These are phyloP conservation scores for Andrena trimmerana DNA, from an alignment of 2,888 invertebrate species.

Conservation along the genomic window DNA sequence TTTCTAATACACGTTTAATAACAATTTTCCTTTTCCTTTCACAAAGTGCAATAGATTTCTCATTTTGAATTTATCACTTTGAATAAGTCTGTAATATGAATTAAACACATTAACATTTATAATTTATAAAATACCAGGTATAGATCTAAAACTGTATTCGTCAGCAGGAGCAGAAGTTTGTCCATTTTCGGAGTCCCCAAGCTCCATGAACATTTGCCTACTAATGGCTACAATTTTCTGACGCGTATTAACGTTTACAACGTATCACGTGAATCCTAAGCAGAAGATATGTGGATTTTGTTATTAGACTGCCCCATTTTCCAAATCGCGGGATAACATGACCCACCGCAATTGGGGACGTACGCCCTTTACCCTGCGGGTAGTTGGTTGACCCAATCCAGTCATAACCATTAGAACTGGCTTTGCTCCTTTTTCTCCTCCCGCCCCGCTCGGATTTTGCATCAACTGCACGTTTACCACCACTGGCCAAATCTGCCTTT, in stretches of 20 bases:
- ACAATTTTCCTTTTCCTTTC: too few species aligned
- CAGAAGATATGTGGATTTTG: slow-evolving; percentile 3
- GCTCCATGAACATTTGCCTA: too few species aligned
- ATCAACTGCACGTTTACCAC: slow-evolving; percentile 48
- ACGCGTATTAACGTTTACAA: background rate
- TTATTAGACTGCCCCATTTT: slow-evolving; percentile 60
- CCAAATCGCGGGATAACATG: slow-evolving; percentile 58
- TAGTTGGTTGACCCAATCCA: slow-evolving; percentile 58
- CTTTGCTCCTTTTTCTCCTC: slow-evolving; percentile 46
- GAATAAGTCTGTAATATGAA: too few species aligned
- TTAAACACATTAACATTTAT: too few species aligned
- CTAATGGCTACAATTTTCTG: background rate
- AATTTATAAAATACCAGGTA: too few species aligned
- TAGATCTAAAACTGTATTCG: too few species aligned
- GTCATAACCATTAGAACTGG: slow-evolving; percentile 62
- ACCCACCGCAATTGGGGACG: slow-evolving; percentile 52
- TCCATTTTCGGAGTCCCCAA: too few species aligned
- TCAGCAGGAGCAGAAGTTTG: too few species aligned
- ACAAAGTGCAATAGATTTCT: too few species aligned
- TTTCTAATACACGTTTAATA: too few species aligned
- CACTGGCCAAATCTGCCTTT: slow-evolving; percentile 39
- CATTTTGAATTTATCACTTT: too few species aligned
- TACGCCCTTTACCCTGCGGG: slow-evolving; percentile 46
- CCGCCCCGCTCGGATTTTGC: slow-evolving; percentile 49
- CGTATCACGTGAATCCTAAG: background rate